Evolutionary conservation across 2,888 invertebrate genomes (phyloP), one percentile per base, ranked within the genome.

Genomic region (Rhagonycha fulva): DNA sequence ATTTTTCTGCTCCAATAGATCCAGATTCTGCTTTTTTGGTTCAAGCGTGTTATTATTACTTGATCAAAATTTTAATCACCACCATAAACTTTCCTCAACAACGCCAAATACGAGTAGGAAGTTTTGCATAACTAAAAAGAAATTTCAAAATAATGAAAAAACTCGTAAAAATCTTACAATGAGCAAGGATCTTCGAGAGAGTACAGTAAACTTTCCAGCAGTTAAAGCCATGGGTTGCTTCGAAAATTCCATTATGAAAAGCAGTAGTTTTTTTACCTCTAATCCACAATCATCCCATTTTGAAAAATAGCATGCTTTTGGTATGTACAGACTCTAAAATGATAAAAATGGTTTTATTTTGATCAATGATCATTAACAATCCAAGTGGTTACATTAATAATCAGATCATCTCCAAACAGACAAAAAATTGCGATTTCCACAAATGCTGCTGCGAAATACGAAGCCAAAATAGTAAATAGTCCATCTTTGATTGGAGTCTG

Each of bases 371-470:
- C 67, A 10, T 68, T 19, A 4, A 11, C 5, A 68, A 30, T 14
- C 14, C 3, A 14, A 5, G 12, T 32, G 7, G 62, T 70, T 62
- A 62, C 70, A 3, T 70, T n/a, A 26, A 61, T 28, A 7, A 61
- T 61, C 28, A 70, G 11, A 3, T 70, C 70, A 24, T 70, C 70
- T 14, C 70, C 70, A 11, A 62, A 70, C 1, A 70, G 23, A 2
- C 70, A 70, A 28, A 61, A 70, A 2, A 70, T 26, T 14, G 61
- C 62, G 10, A 70, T 70, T 62, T 70, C 70, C n/a, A 60, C 62
- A 19, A 70, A 61, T 0, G 70, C 70, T 24, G 70, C 70, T 61
- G 28, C 70, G 62, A 70, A 70, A 26, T 70, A 70, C 11, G 70
- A 62, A 14, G 26, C 24, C 0, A 26, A 24, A 11, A 26, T 26